phyloP scores from a whole-genome alignment of 2,797 vertebrate species.

The Distichodus sexfasciatus region DNA sequence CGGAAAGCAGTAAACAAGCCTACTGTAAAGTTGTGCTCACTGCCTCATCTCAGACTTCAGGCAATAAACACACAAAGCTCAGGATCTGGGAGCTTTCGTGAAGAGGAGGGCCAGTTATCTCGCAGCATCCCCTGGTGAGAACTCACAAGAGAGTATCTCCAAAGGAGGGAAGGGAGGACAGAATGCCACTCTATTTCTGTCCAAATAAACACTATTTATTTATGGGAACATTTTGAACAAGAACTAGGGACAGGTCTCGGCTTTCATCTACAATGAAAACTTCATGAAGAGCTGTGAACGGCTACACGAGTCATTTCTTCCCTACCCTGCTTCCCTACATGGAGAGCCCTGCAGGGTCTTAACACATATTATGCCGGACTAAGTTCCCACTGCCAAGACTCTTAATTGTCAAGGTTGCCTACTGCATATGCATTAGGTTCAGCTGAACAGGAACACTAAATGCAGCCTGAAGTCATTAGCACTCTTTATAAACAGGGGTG shows the following conservation, averaged over 20 bases:
- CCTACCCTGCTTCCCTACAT: neutral
- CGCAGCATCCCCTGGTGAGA: constrained; percentile 2
- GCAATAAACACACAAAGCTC: constrained; percentile 25
- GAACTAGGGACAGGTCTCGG: neutral
- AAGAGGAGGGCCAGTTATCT: constrained; percentile 16
- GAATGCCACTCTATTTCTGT: constrained; percentile 21
- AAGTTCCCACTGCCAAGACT: constrained; percentile 27
- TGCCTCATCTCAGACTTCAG: constrained; percentile 32
- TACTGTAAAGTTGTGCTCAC: constrained; percentile 34
- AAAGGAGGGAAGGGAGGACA: constrained; percentile 29
- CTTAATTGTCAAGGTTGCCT: constrained; percentile 46
- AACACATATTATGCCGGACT: constrained; percentile 37
- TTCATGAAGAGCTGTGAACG: neutral
- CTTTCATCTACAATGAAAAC: neutral
- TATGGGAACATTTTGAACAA: constrained; percentile 5
- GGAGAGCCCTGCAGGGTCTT: constrained; percentile 8
- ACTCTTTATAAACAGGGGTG: constrained; percentile 53
- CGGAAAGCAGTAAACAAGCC: constrained; percentile 37
- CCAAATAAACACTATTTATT: constrained; percentile 13
- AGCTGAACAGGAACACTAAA: constrained; percentile 49
- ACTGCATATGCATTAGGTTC: constrained; percentile 46
- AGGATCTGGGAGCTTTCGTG: constrained; percentile 27
- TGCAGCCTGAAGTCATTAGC: constrained; percentile 54
- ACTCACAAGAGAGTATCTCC: constrained; percentile 28
- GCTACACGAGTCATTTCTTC: neutral